Percentiles rank a stretch among this genome's conserved stretches.
Conservation (phyloP, 2,113 vertebrate genomes). For the Hiodon alosoides region DNA sequence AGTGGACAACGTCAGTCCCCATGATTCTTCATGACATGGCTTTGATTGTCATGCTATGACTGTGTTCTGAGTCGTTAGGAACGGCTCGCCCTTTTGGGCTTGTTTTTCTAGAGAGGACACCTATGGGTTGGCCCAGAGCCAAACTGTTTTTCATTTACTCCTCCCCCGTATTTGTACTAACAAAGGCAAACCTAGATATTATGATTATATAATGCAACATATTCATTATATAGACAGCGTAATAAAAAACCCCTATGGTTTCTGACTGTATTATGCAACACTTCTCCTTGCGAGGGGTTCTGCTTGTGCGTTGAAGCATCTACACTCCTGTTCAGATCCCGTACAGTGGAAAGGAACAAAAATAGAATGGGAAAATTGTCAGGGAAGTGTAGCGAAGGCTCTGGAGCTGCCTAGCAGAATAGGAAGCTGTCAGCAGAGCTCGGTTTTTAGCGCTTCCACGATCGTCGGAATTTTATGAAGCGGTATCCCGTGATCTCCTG, state of each 20-base stretch:
- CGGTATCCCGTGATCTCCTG: neutral
- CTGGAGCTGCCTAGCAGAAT: neutral
- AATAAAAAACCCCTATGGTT: too few relatives aligned
- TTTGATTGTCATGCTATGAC: neutral
- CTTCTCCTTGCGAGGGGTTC: neutral
- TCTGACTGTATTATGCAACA: neutral
- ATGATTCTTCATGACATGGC: slow-evolving; percentile 5
- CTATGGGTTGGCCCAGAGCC: too few relatives aligned
- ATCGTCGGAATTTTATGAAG: neutral
- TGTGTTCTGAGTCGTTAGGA: neutral
- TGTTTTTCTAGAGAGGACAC: neutral
- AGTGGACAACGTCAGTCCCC: neutral
- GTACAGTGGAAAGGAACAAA: neutral
- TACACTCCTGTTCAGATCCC: neutral
- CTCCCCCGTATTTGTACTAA: too few relatives aligned
- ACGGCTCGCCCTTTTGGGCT: neutral
- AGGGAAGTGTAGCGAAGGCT: slow-evolving; percentile 2
- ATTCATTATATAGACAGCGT: too few relatives aligned
- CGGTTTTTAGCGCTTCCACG: neutral
- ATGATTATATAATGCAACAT: too few relatives aligned
- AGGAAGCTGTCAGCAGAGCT: neutral
- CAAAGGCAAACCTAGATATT: too few relatives aligned
- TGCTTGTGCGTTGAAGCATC: slow-evolving; percentile 5
- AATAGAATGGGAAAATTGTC: slow-evolving; percentile 2
- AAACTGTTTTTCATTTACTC: too few relatives aligned